Percentiles rank a stretch among this genome's conserved stretches.
These are phyloP conservation scores for Microchrysa polita DNA, from an alignment of 2,888 invertebrate species.

Conservation along the genomic window DNA sequence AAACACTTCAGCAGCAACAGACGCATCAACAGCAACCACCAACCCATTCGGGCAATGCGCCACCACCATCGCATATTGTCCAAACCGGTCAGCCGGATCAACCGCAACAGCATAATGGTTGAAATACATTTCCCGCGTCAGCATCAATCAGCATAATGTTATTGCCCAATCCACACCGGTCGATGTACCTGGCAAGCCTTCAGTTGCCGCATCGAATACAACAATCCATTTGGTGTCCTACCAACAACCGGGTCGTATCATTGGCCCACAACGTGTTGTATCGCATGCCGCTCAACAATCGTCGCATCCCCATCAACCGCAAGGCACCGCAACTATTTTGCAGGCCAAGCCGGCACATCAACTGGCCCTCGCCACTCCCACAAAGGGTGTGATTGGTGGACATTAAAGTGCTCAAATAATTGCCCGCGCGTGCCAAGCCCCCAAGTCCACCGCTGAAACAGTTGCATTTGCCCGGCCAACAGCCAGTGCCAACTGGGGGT, in stretches of 20 bases:
- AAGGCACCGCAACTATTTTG: slow-evolving; percentile 55
- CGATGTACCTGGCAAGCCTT: background rate
- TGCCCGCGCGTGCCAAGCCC: slow-evolving; percentile 66
- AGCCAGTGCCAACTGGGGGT: slow-evolving; percentile 65
- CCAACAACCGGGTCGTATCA: slow-evolving; percentile 30
- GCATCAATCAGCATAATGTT: too few relatives aligned
- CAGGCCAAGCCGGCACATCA: slow-evolving; percentile 53
- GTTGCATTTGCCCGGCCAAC: slow-evolving; percentile 63
- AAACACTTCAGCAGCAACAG: too few relatives aligned
- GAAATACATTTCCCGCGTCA: too few relatives aligned
- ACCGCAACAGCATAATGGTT: too few relatives aligned
- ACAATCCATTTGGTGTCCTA: slow-evolving; percentile 37
- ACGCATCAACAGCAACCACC: slow-evolving; percentile 56
- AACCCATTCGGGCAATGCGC: slow-evolving; percentile 55
- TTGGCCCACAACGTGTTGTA: slow-evolving; percentile 52
- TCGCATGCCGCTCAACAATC: slow-evolving; percentile 59
- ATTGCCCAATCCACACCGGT: background rate
- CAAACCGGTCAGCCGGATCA: slow-evolving; percentile 53
- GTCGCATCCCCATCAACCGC: slow-evolving; percentile 60
- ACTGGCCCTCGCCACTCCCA: slow-evolving; percentile 45
- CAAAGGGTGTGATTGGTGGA: slow-evolving; percentile 60
- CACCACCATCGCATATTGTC: slow-evolving; percentile 59
- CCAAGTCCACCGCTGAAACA: slow-evolving; percentile 68
- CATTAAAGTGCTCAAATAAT: slow-evolving; percentile 63
- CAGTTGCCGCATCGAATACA: background rate